A percentile compares a stretch with the other conserved stretches of the same genome.
Conservation (phyloP, 2,797 vertebrate species). For the Chelon auratus region DNA sequence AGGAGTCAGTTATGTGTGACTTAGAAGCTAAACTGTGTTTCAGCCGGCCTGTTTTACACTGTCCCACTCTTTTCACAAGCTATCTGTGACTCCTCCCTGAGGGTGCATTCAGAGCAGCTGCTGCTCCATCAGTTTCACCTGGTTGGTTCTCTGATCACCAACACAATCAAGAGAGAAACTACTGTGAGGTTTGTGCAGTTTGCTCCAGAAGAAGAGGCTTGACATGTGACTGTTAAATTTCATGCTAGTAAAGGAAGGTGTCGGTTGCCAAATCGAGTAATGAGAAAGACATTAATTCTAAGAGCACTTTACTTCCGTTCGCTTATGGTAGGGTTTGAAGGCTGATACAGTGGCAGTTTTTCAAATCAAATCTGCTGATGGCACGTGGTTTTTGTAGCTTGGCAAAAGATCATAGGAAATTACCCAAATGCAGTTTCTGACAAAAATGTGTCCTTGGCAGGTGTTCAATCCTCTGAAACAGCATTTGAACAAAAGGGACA, state of each 20-base stretch:
- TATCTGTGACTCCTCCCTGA: conserved; percentile 22
- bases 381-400: conserved; percentile 9
- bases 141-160: conserved; percentile 7
- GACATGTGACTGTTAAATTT: conserved; percentile 43
- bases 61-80: conserved; percentile 16
- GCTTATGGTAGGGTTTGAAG: conserved; percentile 25
- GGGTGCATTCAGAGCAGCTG: background rate
- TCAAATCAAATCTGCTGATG: conserved; percentile 19
- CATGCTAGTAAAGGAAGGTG: conserved; percentile 17
- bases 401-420: conserved; percentile 36
- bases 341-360: conserved; percentile 25
- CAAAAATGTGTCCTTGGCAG: conserved; percentile 28
- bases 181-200: conserved; percentile 5
- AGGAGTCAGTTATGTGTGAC: conserved; percentile 7
- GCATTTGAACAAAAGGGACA: conserved; percentile 24
- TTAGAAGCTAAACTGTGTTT: conserved; percentile 14
- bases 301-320: conserved; percentile 70
- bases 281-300: conserved; percentile 39
- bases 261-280: conserved; percentile 52
- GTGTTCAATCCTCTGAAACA: conserved; percentile 19
- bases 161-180: conserved; percentile 13
- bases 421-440: conserved; percentile 30
- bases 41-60: conserved; percentile 19
- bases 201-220: conserved; percentile 13
- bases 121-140: conserved; percentile 11